These are phyloP conservation scores for Netelia fuscicornis DNA, from an alignment of 2,888 invertebrate species.

Conservation along the genomic window DNA sequence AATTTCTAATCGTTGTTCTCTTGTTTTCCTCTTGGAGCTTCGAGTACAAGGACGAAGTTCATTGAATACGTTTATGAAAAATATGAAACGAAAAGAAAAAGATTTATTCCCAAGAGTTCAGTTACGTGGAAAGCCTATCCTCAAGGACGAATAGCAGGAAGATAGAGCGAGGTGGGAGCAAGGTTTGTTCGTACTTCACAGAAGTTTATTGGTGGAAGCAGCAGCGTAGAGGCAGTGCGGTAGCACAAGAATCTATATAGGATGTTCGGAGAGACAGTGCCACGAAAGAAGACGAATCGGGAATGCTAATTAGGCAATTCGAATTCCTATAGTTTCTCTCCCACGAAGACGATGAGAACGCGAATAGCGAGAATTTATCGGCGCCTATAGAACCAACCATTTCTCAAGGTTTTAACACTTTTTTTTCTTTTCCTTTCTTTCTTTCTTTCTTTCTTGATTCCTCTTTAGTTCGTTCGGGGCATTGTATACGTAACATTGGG, in stretches of 20 bases:
- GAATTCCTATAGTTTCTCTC: slow-evolving; percentile 61
- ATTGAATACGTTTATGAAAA: too few relatives aligned
- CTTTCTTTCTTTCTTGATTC: slow-evolving; percentile 39
- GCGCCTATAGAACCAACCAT: slow-evolving; percentile 43
- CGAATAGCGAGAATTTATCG: slow-evolving; percentile 55
- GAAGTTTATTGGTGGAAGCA: too few relatives aligned
- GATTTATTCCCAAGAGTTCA: too few relatives aligned
- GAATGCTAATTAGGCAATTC: slow-evolving; percentile 67
- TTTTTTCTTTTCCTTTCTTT: slow-evolving; percentile 19
- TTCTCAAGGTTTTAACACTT: slow-evolving; percentile 54
- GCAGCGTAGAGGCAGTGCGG: too few relatives aligned
- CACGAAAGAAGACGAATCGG: slow-evolving; percentile 60
- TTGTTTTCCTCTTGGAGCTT: too few relatives aligned
- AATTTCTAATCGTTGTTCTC: too few relatives aligned
- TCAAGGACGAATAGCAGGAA: slow-evolving; percentile 45
- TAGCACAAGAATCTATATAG: slow-evolving; percentile 18
- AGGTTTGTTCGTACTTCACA: too few relatives aligned
- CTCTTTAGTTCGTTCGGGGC: slow-evolving; percentile 1
- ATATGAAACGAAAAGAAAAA: too few relatives aligned
- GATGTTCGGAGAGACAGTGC: slow-evolving; percentile 39
- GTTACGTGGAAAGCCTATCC: slow-evolving; percentile 28
- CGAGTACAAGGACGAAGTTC: too few relatives aligned
- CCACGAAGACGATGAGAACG: slow-evolving; percentile 59
- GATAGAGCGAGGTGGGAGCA: too few relatives aligned
- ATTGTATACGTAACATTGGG: slow-evolving; percentile 20